Evolutionary conservation across 2,888 invertebrate genomes (phyloP).

Genomic region (Apodemia zela): DNA sequence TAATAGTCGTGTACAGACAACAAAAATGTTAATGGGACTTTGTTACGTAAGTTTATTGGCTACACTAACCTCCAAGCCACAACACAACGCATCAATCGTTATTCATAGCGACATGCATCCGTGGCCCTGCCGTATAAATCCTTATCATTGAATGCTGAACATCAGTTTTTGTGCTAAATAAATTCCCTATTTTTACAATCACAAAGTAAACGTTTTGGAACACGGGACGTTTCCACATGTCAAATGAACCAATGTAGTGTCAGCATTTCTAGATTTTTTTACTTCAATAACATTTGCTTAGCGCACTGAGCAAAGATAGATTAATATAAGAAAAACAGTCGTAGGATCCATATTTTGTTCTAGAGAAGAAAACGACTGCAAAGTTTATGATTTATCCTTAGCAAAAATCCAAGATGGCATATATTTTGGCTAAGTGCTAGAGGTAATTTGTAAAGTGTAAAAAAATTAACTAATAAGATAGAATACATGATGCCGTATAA

Average conservation of each 20-base stretch:
- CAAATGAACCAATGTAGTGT: neutral
- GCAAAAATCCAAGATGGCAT: neutral
- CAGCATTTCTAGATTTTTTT: neutral
- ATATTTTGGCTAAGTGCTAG: slow-evolving; percentile 1
- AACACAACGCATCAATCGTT: too few species aligned
- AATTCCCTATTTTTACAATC: too few species aligned
- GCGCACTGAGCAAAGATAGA: neutral
- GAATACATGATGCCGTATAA: neutral
- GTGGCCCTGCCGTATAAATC: too few species aligned
- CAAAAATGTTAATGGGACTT: too few species aligned
- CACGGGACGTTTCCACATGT: too few species aligned
- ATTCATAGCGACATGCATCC: too few species aligned
- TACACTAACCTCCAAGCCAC: too few species aligned
- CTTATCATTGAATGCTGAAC: too few species aligned
- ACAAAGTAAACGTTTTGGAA: too few species aligned
- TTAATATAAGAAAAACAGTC: neutral
- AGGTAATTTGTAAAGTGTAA: neutral
- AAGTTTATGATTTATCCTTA: neutral
- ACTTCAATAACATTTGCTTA: neutral
- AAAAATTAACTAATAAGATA: neutral
- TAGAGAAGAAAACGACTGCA: neutral
- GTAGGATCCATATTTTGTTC: neutral
- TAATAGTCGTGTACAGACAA: too few species aligned
- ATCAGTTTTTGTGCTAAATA: too few species aligned
- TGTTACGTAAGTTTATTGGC: too few species aligned